These are phyloP conservation scores for Bufotes viridis DNA, from an alignment of 2,797 vertebrate species.

Conservation along the genomic window DNA sequence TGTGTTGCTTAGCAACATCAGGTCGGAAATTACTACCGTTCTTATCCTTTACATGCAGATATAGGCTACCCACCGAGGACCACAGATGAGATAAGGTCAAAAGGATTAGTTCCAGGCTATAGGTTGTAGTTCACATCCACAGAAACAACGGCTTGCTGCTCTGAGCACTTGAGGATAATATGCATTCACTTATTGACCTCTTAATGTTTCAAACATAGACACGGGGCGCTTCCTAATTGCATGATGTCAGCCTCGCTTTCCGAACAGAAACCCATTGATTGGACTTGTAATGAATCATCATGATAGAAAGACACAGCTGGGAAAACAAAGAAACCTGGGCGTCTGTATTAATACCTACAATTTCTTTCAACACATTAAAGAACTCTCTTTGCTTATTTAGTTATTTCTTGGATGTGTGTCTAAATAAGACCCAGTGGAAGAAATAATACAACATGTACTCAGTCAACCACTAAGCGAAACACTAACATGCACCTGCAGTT, in stretches of 20 bases:
- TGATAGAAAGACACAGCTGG: rapidly evolving
- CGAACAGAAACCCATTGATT: conserved; percentile 49
- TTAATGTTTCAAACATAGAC: conserved; percentile 65
- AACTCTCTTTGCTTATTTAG: background rate
- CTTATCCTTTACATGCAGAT: conserved; percentile 74
- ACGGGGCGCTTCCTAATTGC: conserved; percentile 68
- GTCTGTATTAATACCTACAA: background rate
- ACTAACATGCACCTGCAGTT: too few relatives aligned
- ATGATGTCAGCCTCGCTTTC: conserved; percentile 66
- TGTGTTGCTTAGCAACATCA: conserved; percentile 78
- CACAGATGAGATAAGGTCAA: conserved; percentile 70
- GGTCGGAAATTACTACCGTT: conserved; percentile 76
- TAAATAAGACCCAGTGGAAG: background rate
- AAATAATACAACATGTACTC: too few relatives aligned
- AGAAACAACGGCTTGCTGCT: conserved; percentile 78
- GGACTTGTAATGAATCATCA: conserved; percentile 61
- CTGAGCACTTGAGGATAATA: conserved; percentile 73
- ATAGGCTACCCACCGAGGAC: conserved; percentile 72
- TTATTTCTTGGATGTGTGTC: background rate
- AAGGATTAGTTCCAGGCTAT: conserved; percentile 69
- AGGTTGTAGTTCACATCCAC: conserved; percentile 70
- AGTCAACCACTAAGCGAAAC: too few relatives aligned
- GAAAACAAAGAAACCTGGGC: conserved; percentile 6
- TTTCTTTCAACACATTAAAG: conserved; percentile 1
- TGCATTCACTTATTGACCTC: conserved; percentile 73